phyloP scores from a whole-genome alignment of 2,888 invertebrate genomes.

The Tipula confusa region DNA sequence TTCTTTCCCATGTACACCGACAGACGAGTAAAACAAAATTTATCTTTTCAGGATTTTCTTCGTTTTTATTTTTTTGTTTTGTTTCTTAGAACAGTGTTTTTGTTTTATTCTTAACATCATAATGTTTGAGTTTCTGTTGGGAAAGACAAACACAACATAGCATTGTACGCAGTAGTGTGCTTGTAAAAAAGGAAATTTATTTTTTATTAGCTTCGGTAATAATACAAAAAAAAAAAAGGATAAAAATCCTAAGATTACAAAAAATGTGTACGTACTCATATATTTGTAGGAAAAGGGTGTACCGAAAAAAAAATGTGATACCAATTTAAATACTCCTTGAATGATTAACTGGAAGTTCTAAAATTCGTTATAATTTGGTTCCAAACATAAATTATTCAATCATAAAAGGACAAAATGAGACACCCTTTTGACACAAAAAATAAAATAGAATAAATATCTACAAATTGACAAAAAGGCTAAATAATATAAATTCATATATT shows the following conservation, averaged over 20 bases:
- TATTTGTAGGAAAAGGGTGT: too few relatives aligned
- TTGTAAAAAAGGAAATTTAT: not conserved
- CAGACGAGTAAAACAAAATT: too few relatives aligned
- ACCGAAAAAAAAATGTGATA: too few relatives aligned
- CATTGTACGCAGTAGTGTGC: not conserved
- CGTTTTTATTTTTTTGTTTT: too few relatives aligned
- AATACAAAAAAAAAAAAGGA: not conserved
- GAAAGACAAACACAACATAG: not conserved
- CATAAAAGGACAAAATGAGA: not conserved
- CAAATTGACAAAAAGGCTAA: slow-evolving; percentile 25
- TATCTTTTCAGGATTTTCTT: too few relatives aligned
- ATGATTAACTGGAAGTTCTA: too few relatives aligned
- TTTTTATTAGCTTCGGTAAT: not conserved
- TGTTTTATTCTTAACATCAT: not conserved
- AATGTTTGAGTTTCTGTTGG: not conserved
- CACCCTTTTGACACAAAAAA: too few relatives aligned
- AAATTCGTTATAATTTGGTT: too few relatives aligned
- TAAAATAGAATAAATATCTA: too few relatives aligned
- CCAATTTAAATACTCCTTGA: too few relatives aligned
- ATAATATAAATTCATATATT: slow-evolving; percentile 20
- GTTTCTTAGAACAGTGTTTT: not conserved
- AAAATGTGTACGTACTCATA: not conserved
- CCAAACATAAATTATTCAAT: too few relatives aligned
- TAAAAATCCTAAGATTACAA: slow-evolving; percentile 12
- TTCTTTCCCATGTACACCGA: not conserved